phyloP scores from a whole-genome alignment of 2,113 vertebrate genomes.

The Cairina moschata region DNA sequence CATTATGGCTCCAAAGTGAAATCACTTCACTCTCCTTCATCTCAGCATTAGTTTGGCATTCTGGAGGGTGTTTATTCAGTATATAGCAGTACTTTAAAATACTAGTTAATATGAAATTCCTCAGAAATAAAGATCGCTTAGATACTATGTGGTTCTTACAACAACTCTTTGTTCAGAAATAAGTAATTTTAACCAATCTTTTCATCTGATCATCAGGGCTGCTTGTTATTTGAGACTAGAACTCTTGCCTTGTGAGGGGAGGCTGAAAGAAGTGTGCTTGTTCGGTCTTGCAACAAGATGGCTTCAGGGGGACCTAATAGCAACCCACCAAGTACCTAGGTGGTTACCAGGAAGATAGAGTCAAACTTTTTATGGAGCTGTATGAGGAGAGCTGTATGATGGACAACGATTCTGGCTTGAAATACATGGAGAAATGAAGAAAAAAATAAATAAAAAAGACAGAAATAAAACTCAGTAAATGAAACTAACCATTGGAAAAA shows the following conservation, averaged over 20 bases:
- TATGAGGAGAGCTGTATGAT: neutral
- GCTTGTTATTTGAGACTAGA: neutral
- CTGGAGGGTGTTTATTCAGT: neutral
- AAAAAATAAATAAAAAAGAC: neutral
- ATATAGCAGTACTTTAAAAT: neutral
- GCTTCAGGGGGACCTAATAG: neutral
- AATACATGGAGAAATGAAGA: neutral
- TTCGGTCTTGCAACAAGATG: neutral
- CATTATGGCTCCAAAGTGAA: neutral
- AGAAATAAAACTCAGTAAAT: neutral
- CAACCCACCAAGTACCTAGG: fast-evolving
- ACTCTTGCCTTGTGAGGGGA: neutral
- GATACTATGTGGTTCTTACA: neutral
- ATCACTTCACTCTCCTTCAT: neutral
- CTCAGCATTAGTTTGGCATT: neutral
- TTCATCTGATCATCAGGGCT: neutral
- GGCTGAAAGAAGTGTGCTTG: neutral
- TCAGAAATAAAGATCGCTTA: neutral
- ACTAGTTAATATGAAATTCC: neutral
- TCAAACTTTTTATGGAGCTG: neutral
- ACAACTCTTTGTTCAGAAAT: neutral
- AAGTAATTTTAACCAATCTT: neutral
- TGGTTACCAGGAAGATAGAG: neutral
- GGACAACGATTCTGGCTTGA: neutral
- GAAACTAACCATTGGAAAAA: neutral